Conservation (phyloP, 2,888 invertebrate genomes). For the Cataglyphis rosenhaueri region DNA sequence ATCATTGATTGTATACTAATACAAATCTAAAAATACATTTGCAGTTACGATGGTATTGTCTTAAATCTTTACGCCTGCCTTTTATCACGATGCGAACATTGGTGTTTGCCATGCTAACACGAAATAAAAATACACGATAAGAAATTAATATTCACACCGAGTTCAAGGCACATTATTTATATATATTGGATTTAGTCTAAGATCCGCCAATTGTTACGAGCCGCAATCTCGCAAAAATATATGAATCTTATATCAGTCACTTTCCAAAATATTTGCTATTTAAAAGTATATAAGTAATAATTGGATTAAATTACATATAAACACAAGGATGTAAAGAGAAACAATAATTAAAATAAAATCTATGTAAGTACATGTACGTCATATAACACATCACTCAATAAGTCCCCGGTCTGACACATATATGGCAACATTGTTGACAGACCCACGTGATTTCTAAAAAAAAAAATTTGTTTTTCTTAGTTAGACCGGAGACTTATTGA, state of each 20-base stretch:
- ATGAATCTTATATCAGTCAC: neutral
- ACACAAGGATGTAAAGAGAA: neutral
- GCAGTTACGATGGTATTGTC: neutral
- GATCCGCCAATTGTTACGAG: neutral
- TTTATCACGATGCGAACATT: constrained; percentile 25
- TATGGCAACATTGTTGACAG: too few species aligned
- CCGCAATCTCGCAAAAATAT: neutral
- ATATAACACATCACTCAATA: neutral
- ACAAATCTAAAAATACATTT: constrained; percentile 23
- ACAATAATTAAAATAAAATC: constrained; percentile 5
- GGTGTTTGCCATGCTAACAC: constrained; percentile 40
- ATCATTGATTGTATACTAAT: constrained; percentile 14
- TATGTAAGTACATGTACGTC: neutral
- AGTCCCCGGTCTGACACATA: too few species aligned
- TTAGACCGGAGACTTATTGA: too few species aligned
- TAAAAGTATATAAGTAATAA: neutral
- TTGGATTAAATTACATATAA: neutral
- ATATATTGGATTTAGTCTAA: constrained; percentile 24
- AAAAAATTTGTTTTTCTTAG: too few species aligned
- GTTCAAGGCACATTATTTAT: constrained; percentile 52
- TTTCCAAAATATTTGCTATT: neutral
- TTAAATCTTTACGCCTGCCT: constrained; percentile 33
- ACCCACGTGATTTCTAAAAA: too few species aligned
- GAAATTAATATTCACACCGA: constrained; percentile 51
- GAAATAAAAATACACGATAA: constrained; percentile 64